A percentile compares a stretch with the other conserved stretches of the same genome.
phyloP scores from a whole-genome alignment of 2,888 invertebrate genomes.

The Lochmaea capreae region DNA sequence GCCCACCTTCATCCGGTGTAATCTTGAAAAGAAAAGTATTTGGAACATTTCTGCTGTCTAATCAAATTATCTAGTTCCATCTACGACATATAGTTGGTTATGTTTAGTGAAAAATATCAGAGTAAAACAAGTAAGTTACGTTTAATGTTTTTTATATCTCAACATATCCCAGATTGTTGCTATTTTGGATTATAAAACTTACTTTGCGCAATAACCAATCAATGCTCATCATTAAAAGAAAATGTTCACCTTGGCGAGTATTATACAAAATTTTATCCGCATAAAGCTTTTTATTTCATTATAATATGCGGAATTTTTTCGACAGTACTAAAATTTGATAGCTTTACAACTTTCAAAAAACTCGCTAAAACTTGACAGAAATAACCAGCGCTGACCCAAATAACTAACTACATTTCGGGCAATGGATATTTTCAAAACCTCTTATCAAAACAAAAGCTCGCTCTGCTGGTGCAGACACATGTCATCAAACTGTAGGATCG shows the following conservation, averaged over 20 bases:
- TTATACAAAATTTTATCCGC: too few relatives aligned
- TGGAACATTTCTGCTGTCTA: conserved; percentile 12
- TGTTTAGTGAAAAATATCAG: not conserved
- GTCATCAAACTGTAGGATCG: conserved; percentile 23
- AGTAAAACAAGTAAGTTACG: not conserved
- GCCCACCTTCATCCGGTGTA: conserved; percentile 30
- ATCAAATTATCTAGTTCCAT: conserved; percentile 10
- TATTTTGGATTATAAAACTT: too few relatives aligned
- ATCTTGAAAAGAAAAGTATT: conserved; percentile 17
- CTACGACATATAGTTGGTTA: not conserved
- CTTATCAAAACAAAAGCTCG: conserved; percentile 27
- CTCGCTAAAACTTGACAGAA: not conserved
- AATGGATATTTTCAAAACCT: conserved; percentile 36
- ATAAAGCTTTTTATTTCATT: too few relatives aligned
- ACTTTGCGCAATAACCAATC: too few relatives aligned
- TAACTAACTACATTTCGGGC: not conserved
- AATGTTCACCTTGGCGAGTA: too few relatives aligned
- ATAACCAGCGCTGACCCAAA: not conserved
- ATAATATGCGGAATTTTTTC: not conserved
- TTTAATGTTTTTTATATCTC: not conserved
- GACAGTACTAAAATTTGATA: not conserved
- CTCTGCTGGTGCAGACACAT: conserved; percentile 27
- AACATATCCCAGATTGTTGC: too few relatives aligned
- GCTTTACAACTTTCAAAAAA: not conserved
- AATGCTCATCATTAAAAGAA: too few relatives aligned